Conservation (phyloP, 2,797 vertebrate genomes). For the Borostomias antarcticus region DNA sequence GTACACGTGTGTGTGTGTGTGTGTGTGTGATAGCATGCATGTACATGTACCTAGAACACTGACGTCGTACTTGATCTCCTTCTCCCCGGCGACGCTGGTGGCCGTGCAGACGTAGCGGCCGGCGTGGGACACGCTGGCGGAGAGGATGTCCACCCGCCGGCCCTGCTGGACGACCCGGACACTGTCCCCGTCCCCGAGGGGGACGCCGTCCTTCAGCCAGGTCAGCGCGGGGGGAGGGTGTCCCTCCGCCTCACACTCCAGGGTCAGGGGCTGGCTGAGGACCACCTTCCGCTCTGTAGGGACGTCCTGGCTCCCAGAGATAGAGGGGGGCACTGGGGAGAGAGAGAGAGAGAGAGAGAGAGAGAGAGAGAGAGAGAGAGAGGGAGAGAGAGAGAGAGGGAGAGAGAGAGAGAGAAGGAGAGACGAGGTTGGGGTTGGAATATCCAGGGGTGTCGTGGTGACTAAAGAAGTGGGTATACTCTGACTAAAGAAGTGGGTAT, state of each 20-base stretch:
- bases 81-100: conserved; percentile 93
- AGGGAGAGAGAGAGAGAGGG: no score
- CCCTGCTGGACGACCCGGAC: conserved; percentile 83
- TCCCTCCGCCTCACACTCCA: conserved; percentile 90
- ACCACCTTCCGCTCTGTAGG: conserved; percentile 83
- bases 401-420: neutral
- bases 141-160: conserved; percentile 83
- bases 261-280: conserved; percentile 74
- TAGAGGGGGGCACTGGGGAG: conserved; percentile 87
- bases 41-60: conserved; percentile 84
- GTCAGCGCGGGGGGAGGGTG: conserved; percentile 89
- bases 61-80: conserved; percentile 90
- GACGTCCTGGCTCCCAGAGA: conserved; percentile 74
- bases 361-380: neutral
- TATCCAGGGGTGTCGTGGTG: no score
- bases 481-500: no score
- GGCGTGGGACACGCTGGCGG: conserved; percentile 67
- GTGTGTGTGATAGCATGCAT: neutral
- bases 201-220: conserved; percentile 92
- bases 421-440: no score
- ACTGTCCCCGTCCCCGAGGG: conserved; percentile 77
- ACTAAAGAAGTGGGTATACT: no score
- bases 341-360: neutral
- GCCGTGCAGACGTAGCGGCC: conserved; percentile 91
- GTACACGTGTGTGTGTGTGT: conserved; percentile 65